Evolutionary conservation across 1,140 invertebrate species (phyloP).

Genomic region (Papilio dardanus): DNA sequence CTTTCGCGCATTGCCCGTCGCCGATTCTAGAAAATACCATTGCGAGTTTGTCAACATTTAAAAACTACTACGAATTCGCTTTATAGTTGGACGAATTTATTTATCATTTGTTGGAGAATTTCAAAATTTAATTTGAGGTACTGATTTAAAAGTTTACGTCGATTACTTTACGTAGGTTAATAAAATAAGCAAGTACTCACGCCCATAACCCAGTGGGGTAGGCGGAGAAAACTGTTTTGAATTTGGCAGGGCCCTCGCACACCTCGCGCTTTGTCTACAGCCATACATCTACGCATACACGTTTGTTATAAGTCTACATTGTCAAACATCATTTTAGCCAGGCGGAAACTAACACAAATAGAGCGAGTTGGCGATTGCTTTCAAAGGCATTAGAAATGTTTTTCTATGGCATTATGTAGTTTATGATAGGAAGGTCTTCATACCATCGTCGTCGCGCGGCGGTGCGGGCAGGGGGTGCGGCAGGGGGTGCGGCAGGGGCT

Average conservation of each 20-base stretch:
- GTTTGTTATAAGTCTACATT: neutral
- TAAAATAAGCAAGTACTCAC: constrained; percentile 16
- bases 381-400: too few relatives aligned
- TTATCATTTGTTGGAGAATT: too few relatives aligned
- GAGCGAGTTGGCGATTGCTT: too few relatives aligned
- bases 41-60: neutral
- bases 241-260: constrained; percentile 9
- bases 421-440: neutral
- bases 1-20: constrained; percentile 45
- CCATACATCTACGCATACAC: constrained; percentile 14
- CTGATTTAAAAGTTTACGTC: neutral
- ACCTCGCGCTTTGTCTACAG: constrained; percentile 14
- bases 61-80: too few relatives aligned
- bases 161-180: neutral
- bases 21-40: constrained; percentile 41
- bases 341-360: too few relatives aligned
- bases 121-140: neutral
- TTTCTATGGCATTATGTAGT: neutral
- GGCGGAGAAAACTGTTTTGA: neutral
- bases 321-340: neutral
- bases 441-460: constrained; percentile 48
- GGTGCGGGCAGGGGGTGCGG: constrained; percentile 49
- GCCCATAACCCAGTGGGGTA: constrained; percentile 2
- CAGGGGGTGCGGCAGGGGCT: constrained; percentile 39
- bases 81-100: too few relatives aligned